Evolutionary conservation across 1,140 invertebrate genomes (phyloP).

Genomic region (Panagrolaimus sp.): DNA sequence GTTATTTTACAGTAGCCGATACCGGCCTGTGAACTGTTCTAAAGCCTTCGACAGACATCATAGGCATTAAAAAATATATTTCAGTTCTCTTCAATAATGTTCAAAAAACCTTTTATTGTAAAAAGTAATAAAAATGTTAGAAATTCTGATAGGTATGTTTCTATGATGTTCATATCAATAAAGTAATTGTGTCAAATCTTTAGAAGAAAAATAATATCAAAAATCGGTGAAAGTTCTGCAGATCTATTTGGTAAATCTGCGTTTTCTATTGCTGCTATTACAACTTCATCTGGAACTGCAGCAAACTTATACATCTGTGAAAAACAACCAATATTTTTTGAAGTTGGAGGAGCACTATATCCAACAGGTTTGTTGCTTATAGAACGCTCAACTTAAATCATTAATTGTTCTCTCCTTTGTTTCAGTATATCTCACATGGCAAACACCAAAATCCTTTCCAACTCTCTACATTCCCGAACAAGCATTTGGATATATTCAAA

Average conservation of each 20-base stretch:
- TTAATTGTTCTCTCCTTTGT: neutral
- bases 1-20: too few species aligned
- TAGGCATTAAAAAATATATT: too few species aligned
- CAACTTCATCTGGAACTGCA: slow-evolving; percentile 14
- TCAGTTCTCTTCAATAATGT: slow-evolving; percentile 29
- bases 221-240: slow-evolving; percentile 12
- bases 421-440: slow-evolving; percentile 30
- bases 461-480: slow-evolving; percentile 24
- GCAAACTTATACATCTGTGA: slow-evolving; percentile 33
- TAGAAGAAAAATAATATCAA: slow-evolving; percentile 23
- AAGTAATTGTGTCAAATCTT: slow-evolving; percentile 4
- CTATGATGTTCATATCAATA: neutral
- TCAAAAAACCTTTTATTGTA: slow-evolving; percentile 35
- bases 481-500: neutral
- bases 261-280: slow-evolving; percentile 27
- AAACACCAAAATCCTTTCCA: slow-evolving; percentile 15
- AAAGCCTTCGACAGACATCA: too few species aligned
- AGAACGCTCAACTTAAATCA: too few species aligned
- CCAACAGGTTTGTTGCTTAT: too few species aligned
- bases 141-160: slow-evolving; percentile 30
- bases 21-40: too few species aligned
- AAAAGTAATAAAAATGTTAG: slow-evolving; percentile 34
- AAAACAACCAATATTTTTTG: slow-evolving; percentile 32
- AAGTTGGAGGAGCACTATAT: slow-evolving; percentile 16
- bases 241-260: slow-evolving; percentile 20